Percentiles rank a stretch among this genome's conserved stretches.
phyloP scores from a whole-genome alignment of 2,113 vertebrate species.

The Herpetotheres cachinnans region DNA sequence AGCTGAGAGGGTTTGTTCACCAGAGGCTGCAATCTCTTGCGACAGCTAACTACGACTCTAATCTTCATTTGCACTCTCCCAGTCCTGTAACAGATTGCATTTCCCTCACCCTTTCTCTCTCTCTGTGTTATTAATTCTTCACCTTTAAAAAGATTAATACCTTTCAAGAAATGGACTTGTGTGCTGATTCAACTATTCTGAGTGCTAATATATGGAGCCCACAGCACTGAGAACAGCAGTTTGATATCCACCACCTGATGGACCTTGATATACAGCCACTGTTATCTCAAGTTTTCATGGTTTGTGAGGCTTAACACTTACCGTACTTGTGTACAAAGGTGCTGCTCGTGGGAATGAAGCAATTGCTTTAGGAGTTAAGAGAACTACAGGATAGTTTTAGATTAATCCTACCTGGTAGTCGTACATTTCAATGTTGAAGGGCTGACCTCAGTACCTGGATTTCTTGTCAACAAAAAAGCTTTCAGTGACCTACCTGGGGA shows the following conservation, averaged over 20 bases:
- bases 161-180: slow-evolving; percentile 66
- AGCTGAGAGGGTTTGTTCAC: slow-evolving; percentile 31
- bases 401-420: slow-evolving; percentile 40
- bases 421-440: not conserved
- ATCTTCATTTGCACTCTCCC: slow-evolving; percentile 64
- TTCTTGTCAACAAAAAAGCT: slow-evolving; percentile 31
- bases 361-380: slow-evolving; percentile 51
- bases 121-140: slow-evolving; percentile 59
- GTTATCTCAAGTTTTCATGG: slow-evolving; percentile 60
- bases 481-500: slow-evolving; percentile 5
- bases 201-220: slow-evolving; percentile 69
- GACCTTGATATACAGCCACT: slow-evolving; percentile 58
- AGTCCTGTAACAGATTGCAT: slow-evolving; percentile 43
- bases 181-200: slow-evolving; percentile 74
- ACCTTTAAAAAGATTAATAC: slow-evolving; percentile 68
- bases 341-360: slow-evolving; percentile 26
- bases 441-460: not conserved
- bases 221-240: slow-evolving; percentile 62
- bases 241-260: slow-evolving; percentile 63
- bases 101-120: slow-evolving; percentile 41
- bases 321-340: slow-evolving; percentile 24
- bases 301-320: slow-evolving; percentile 67
- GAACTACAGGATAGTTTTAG: slow-evolving; percentile 20
- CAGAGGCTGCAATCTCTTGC: slow-evolving; percentile 34
- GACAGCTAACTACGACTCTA: slow-evolving; percentile 40